These are phyloP conservation scores for Xenopus borealis DNA, from an alignment of 2,113 vertebrate genomes.

Conservation along the genomic window DNA sequence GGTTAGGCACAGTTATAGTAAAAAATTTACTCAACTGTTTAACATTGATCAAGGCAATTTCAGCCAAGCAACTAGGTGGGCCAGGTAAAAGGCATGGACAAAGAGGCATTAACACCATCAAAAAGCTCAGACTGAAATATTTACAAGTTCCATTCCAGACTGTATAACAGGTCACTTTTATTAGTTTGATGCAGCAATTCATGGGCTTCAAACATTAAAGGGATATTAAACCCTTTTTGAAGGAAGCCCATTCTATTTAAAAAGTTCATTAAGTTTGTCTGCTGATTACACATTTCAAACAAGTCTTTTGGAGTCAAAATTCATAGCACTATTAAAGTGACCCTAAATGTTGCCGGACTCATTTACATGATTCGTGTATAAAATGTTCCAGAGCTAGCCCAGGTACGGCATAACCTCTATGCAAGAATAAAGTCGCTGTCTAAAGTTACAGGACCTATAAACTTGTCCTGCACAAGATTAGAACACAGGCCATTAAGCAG, in stretches of 20 bases:
- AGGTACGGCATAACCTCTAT: neutral
- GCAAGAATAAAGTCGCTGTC: constrained; percentile 16
- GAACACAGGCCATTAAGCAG: constrained; percentile 33
- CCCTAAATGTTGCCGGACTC: constrained; percentile 7
- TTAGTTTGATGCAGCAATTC: constrained; percentile 9
- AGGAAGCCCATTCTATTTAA: constrained; percentile 8
- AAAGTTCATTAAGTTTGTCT: constrained; percentile 10
- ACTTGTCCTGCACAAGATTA: constrained; percentile 19
- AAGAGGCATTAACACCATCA: neutral
- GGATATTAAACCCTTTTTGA: constrained; percentile 20
- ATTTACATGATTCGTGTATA: neutral
- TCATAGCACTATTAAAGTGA: constrained; percentile 8
- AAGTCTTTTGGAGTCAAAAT: constrained; percentile 3
- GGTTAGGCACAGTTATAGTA: too few relatives aligned
- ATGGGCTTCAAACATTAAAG: neutral
- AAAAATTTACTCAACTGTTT: too few relatives aligned
- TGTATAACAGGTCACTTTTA: neutral
- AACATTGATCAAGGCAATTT: too few relatives aligned
- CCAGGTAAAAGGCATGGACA: neutral
- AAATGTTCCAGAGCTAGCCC: neutral
- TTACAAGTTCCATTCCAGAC: constrained; percentile 6
- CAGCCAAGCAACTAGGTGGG: neutral
- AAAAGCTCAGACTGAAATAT: neutral
- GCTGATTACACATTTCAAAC: constrained; percentile 4
- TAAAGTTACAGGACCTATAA: constrained; percentile 20